Conservation (phyloP, 1,140 invertebrate genomes). For the Neomicropteryx cornuta region DNA sequence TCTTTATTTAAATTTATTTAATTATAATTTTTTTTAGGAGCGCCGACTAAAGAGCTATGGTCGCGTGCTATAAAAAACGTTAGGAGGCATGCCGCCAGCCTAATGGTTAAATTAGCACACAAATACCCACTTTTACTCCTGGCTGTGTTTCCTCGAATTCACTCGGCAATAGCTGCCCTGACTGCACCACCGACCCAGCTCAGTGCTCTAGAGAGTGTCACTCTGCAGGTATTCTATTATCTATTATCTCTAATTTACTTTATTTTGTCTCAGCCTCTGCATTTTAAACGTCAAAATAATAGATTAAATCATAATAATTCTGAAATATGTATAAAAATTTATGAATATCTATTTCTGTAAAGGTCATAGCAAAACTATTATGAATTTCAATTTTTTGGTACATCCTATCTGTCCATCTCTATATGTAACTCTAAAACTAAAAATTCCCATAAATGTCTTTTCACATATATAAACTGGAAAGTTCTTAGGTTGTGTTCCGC, state of each 20-base stretch:
- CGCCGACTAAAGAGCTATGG: constrained; percentile 41
- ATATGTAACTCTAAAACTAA: too few relatives aligned
- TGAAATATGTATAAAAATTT: too few relatives aligned
- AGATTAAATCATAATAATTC: not conserved
- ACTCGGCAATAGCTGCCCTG: constrained; percentile 57
- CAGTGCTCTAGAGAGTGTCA: constrained; percentile 75
- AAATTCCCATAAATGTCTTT: too few relatives aligned
- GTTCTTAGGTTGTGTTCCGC: too few relatives aligned
- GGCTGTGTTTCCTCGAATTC: constrained; percentile 79
- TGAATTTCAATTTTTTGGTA: too few relatives aligned
- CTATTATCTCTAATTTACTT: constrained; percentile 3
- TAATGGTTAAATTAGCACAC: constrained; percentile 80
- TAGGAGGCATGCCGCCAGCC: constrained; percentile 73
- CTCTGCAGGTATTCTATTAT: constrained; percentile 41
- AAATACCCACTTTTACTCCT: constrained; percentile 74
- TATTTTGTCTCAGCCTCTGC: constrained; percentile 11
- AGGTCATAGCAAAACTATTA: too few relatives aligned
- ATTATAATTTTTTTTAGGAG: too few relatives aligned
- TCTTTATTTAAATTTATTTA: too few relatives aligned
- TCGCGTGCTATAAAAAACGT: constrained; percentile 73
- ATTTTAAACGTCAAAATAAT: not conserved
- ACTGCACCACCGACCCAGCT: constrained; percentile 53
- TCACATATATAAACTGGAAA: too few relatives aligned
- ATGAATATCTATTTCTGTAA: too few relatives aligned
- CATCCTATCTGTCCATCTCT: too few relatives aligned